Evolutionary conservation across 2,797 vertebrate genomes (phyloP).

Genomic region (Antrozous pallidus): DNA sequence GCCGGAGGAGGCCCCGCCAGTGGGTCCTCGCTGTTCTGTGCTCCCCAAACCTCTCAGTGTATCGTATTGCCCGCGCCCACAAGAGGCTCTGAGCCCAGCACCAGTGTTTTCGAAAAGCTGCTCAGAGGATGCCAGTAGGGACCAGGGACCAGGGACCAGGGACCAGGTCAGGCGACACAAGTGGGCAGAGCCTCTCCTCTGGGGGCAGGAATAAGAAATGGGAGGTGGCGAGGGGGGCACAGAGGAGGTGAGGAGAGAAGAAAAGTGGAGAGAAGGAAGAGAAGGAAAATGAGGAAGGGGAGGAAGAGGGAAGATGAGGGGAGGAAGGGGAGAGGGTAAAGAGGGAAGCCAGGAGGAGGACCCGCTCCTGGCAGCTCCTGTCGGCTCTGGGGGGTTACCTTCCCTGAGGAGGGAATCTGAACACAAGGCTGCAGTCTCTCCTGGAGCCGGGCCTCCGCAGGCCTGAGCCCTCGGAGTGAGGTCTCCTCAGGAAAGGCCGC

Average conservation of each 20-base stretch:
- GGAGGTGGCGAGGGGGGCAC: accelerated
- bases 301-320: background rate
- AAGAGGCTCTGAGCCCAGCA: background rate
- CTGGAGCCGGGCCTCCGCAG: background rate
- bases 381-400: background rate
- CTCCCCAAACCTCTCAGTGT: background rate
- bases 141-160: background rate
- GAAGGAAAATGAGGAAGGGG: too few relatives aligned
- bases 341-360: too few relatives aligned
- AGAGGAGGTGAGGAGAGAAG: background rate
- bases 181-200: background rate
- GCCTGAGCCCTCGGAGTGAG: background rate
- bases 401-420: background rate
- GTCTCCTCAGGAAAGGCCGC: background rate
- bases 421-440: background rate
- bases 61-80: background rate
- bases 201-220: background rate
- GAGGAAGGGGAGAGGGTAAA: too few relatives aligned
- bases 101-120: background rate
- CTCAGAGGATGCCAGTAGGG: background rate
- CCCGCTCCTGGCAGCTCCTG: background rate
- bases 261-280: background rate
- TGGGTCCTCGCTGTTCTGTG: background rate
- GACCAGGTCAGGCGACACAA: background rate
- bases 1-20: background rate